These are phyloP conservation scores for Tetramorium alpestre DNA, from an alignment of 1,140 invertebrate genomes.

Conservation along the genomic window DNA sequence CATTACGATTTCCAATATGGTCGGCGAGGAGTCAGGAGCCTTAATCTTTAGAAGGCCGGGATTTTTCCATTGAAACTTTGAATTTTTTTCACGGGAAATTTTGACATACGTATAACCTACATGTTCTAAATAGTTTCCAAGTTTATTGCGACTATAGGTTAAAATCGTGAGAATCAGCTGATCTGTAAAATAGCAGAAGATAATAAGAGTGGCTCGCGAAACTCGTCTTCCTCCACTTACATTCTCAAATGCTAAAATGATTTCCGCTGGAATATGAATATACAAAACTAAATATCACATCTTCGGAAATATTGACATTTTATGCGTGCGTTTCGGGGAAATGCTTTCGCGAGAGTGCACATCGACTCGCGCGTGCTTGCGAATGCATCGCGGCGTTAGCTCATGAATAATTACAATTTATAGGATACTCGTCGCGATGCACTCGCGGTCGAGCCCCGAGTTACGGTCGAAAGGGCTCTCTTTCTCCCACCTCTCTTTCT, in stretches of 20 bases:
- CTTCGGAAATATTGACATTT: not conserved
- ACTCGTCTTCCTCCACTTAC: not conserved
- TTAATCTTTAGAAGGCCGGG: too few species aligned
- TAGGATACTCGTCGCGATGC: not conserved
- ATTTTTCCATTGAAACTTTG: too few species aligned
- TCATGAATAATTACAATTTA: conserved; percentile 55
- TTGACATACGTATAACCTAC: too few species aligned
- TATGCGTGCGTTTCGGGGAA: not conserved
- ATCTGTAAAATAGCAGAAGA: not conserved
- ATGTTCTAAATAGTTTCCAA: too few species aligned
- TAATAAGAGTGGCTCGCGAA: not conserved
- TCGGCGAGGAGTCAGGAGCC: too few species aligned
- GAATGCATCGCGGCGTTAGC: conserved; percentile 16
- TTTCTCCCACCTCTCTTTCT: not conserved
- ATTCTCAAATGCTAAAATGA: conserved; percentile 14
- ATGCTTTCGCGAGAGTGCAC: conserved; percentile 19
- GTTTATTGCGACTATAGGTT: too few species aligned
- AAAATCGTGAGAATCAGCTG: not conserved
- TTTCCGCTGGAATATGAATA: not conserved
- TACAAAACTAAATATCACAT: not conserved
- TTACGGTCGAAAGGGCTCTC: conserved; percentile 9
- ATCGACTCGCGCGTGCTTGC: not conserved
- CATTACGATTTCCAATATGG: too few species aligned
- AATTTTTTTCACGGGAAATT: too few species aligned
- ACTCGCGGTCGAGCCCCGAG: not conserved